Conservation (phyloP, 2,797 vertebrate genomes). For the Poeciliopsis gracilis region DNA sequence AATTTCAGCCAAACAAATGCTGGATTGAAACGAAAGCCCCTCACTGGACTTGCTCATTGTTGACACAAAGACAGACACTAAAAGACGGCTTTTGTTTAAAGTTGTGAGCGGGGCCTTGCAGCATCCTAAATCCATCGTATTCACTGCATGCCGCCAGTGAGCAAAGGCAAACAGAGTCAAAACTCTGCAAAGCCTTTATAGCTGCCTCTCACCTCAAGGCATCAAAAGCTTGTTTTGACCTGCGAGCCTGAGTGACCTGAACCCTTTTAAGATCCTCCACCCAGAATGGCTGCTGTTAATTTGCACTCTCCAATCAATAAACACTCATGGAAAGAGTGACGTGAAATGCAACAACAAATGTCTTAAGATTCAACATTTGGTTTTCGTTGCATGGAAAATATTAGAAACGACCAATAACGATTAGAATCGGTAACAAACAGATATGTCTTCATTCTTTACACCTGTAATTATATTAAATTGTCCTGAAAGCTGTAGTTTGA, state of each 20-base stretch:
- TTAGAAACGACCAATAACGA: not conserved
- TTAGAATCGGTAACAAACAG: not conserved
- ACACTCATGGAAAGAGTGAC: not conserved
- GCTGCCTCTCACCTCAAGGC: not conserved
- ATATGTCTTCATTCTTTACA: not conserved
- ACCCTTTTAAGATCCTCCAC: not conserved
- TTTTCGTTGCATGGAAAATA: not conserved
- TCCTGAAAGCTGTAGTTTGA: constrained; percentile 6
- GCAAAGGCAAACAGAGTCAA: constrained; percentile 36
- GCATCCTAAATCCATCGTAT: constrained; percentile 47
- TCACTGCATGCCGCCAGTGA: constrained; percentile 37
- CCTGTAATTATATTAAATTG: not conserved
- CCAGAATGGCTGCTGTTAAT: not conserved
- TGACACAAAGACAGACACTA: constrained; percentile 42
- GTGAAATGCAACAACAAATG: not conserved
- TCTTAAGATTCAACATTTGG: not conserved
- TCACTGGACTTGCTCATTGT: constrained; percentile 37
- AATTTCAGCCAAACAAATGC: constrained; percentile 38
- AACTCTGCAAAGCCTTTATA: constrained; percentile 20
- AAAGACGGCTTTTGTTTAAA: constrained; percentile 49
- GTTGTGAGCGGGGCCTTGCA: constrained; percentile 23
- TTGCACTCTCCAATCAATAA: constrained; percentile 3
- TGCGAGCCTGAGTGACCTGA: not conserved
- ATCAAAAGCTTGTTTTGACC: constrained; percentile 15
- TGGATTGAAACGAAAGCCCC: constrained; percentile 40